These are phyloP conservation scores for Cinclus mexicanus DNA, from an alignment of 2,113 vertebrate species.

Conservation along the genomic window DNA sequence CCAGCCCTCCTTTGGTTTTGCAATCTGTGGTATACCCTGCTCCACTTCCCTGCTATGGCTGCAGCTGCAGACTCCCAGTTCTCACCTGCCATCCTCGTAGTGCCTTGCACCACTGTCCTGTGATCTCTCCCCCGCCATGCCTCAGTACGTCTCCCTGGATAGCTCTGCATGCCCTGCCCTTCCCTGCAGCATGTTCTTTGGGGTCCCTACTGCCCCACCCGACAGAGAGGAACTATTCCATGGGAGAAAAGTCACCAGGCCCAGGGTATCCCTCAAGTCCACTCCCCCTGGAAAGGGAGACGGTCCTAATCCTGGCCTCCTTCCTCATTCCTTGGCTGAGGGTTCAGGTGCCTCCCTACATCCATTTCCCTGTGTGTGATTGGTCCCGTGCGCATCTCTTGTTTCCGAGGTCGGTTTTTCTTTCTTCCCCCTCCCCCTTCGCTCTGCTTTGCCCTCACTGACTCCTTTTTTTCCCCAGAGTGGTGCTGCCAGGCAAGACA, in stretches of 20 bases:
- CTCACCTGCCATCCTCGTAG: not conserved
- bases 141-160: not conserved
- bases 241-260: not conserved
- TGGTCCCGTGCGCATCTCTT: not conserved
- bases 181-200: not conserved
- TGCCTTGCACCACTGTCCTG: not conserved
- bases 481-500: not conserved
- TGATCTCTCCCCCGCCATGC: not conserved
- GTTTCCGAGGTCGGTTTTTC: not conserved
- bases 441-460: not conserved
- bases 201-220: not conserved
- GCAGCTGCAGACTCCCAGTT: not conserved
- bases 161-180: not conserved
- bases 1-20: not conserved
- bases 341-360: not conserved
- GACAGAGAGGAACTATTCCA: not conserved
- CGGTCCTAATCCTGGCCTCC: not conserved
- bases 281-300: not conserved
- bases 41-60: not conserved
- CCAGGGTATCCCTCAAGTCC: not conserved
- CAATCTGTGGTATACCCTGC: not conserved
- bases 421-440: not conserved
- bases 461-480: not conserved
- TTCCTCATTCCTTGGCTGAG: not conserved
- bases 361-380: not conserved